Conservation (phyloP, 1,140 invertebrate genomes). For the Condylostylus longicornis region DNA sequence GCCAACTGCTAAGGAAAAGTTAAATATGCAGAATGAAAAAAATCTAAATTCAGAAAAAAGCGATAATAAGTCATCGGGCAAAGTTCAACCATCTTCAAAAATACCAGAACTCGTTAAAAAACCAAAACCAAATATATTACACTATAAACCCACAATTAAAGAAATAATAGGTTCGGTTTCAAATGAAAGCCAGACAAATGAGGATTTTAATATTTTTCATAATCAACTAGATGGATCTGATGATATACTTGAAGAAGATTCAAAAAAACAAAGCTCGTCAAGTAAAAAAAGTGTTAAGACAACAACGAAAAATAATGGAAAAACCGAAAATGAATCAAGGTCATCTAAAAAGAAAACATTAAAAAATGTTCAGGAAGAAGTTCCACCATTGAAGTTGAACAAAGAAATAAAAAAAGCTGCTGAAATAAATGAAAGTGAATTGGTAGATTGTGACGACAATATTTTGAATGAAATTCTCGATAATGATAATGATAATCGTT, state of each 20-base stretch:
- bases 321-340: not conserved
- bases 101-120: no score
- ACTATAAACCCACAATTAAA: no score
- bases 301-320: not conserved
- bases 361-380: constrained; percentile 26
- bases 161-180: not conserved
- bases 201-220: constrained; percentile 19
- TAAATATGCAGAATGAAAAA: constrained; percentile 1
- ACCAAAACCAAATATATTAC: no score
- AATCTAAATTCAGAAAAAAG: constrained; percentile 11
- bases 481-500: constrained; percentile 13
- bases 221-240: constrained; percentile 27
- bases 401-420: constrained; percentile 20
- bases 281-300: constrained; percentile 6
- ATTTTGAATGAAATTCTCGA: constrained; percentile 24
- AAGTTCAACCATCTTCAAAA: no score
- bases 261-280: constrained; percentile 17
- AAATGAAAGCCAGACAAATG: not conserved
- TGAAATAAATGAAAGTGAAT: not conserved
- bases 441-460: constrained; percentile 19
- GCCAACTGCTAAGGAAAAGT: constrained; percentile 5
- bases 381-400: constrained; percentile 20
- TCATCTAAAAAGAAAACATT: constrained; percentile 18
- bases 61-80: no score
- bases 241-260: no score